Conservation (phyloP, 2,888 invertebrate species). For the Ptilodon capucinus region DNA sequence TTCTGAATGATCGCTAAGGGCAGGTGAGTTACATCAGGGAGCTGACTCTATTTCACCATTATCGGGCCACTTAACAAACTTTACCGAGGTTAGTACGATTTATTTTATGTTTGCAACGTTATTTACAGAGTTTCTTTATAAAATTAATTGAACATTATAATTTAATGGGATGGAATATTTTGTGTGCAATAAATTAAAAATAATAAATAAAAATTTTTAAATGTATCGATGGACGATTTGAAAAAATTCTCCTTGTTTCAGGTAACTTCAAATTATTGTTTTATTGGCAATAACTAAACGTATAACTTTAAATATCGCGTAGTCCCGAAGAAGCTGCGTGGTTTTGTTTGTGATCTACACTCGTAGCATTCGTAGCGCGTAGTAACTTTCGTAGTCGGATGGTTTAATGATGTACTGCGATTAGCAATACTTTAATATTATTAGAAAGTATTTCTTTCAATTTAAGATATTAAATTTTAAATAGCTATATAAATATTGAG, state of each 20-base stretch:
- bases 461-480: too few species aligned
- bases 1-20: not conserved
- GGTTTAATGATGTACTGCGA: not conserved
- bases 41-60: constrained; percentile 13
- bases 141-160: constrained; percentile 14
- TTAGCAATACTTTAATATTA: not conserved
- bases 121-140: constrained; percentile 10
- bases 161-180: not conserved
- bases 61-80: constrained; percentile 1
- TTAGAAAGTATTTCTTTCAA: too few species aligned
- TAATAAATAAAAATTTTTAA: too few species aligned
- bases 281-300: too few species aligned
- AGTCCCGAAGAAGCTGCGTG: too few species aligned
- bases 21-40: constrained; percentile 1
- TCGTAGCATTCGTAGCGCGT: not conserved
- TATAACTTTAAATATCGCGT: too few species aligned
- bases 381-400: not conserved
- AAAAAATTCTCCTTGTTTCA: too few species aligned
- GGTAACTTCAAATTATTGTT: too few species aligned
- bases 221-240: too few species aligned
- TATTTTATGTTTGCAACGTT: constrained; percentile 20
- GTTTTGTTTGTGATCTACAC: not conserved
- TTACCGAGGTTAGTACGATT: constrained; percentile 7
- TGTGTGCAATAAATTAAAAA: too few species aligned
- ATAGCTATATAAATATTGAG: too few species aligned